Conservation (phyloP, 2,888 invertebrate species). For the Drosophila cognata region DNA sequence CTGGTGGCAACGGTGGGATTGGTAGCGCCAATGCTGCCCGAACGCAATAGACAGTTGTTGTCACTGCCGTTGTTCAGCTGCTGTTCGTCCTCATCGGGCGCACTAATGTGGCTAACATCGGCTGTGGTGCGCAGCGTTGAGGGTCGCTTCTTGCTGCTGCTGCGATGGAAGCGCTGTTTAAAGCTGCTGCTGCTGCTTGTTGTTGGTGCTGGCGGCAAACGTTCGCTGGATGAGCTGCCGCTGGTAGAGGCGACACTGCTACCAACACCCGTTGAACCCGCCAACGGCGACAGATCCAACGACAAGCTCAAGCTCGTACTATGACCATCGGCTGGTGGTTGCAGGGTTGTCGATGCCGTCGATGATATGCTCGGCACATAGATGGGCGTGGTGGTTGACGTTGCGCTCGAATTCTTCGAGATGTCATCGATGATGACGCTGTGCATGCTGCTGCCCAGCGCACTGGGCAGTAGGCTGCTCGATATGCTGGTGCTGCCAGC, state of each 20-base stretch:
- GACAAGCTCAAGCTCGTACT: conserved; percentile 49
- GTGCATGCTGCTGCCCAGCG: conserved; percentile 74
- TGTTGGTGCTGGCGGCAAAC: conserved; percentile 50
- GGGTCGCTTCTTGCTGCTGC: conserved; percentile 88
- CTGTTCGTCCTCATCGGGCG: conserved; percentile 87
- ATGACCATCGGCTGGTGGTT: conserved; percentile 55
- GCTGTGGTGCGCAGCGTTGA: conserved; percentile 17
- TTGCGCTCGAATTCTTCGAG: conserved; percentile 78
- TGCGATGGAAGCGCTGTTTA: conserved; percentile 88
- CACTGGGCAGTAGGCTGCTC: conserved; percentile 51
- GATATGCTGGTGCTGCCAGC: conserved; percentile 24
- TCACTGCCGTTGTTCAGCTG: conserved; percentile 90
- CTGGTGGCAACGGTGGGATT: conserved; percentile 1
- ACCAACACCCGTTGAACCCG: not conserved
- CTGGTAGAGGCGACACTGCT: conserved; percentile 61
- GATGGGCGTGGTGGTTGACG: conserved; percentile 71
- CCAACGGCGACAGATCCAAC: conserved; percentile 49
- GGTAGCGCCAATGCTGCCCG: conserved; percentile 75
- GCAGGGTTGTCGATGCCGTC: conserved; percentile 61
- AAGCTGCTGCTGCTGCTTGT: conserved; percentile 86
- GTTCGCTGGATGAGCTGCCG: conserved; percentile 67
- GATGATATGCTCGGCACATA: conserved; percentile 81
- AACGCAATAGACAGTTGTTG: conserved; percentile 86
- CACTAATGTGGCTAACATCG: conserved; percentile 72
- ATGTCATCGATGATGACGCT: conserved; percentile 82